Conservation (phyloP, 2,888 invertebrate species). For the Leptura quadrifasciata region DNA sequence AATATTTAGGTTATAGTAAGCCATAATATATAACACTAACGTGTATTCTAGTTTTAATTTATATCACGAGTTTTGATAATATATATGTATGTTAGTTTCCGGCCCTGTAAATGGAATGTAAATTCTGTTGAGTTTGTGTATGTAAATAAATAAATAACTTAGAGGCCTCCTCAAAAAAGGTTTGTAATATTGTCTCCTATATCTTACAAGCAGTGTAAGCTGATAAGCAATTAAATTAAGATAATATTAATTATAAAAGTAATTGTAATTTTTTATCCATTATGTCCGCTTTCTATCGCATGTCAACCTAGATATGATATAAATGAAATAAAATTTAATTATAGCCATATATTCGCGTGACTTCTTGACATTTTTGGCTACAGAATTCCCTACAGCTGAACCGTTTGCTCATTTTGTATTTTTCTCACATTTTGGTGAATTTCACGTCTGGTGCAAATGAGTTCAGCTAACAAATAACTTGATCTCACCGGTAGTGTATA, state of each 20-base stretch:
- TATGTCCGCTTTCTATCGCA: neutral
- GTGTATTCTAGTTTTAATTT: too few species aligned
- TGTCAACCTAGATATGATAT: neutral
- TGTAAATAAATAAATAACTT: too few species aligned
- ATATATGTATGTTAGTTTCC: too few species aligned
- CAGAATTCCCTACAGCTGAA: conserved; percentile 43
- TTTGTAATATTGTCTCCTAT: too few species aligned
- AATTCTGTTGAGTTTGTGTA: too few species aligned
- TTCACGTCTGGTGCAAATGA: conserved; percentile 35
- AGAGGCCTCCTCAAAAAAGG: too few species aligned
- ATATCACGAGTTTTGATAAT: too few species aligned
- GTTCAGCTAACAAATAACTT: conserved; percentile 42
- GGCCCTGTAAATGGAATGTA: too few species aligned
- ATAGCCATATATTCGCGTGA: conserved; percentile 35
- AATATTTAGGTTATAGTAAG: too few species aligned
- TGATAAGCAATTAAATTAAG: too few species aligned
- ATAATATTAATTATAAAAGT: neutral
- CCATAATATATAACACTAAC: too few species aligned
- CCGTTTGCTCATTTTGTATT: conserved; percentile 46
- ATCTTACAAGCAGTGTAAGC: too few species aligned
- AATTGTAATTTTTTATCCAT: neutral
- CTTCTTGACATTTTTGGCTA: conserved; percentile 47
- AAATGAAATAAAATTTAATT: neutral
- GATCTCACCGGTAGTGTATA: neutral
- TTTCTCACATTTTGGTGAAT: conserved; percentile 42